These are phyloP conservation scores for Temnothorax unifasciatus DNA, from an alignment of 2,888 invertebrate genomes.

Conservation along the genomic window DNA sequence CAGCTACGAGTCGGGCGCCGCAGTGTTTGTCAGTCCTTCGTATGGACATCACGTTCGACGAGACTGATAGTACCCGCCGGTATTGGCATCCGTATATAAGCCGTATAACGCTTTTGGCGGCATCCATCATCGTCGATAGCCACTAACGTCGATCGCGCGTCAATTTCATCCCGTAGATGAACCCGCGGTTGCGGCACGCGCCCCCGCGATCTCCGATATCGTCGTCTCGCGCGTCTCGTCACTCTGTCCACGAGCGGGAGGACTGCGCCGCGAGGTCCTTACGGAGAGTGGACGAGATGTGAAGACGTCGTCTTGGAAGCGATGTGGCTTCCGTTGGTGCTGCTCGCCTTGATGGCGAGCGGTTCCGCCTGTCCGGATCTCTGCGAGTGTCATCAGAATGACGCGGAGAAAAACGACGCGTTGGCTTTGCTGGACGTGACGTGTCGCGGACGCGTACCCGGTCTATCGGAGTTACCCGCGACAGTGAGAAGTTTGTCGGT, in stretches of 20 bases:
- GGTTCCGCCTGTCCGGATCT: slow-evolving; percentile 82
- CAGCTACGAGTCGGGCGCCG: slow-evolving; percentile 77
- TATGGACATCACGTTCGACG: slow-evolving; percentile 78
- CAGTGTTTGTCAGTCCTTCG: slow-evolving; percentile 83
- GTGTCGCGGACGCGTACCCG: slow-evolving; percentile 72
- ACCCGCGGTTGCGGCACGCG: slow-evolving; percentile 56
- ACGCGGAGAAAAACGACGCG: slow-evolving; percentile 42
- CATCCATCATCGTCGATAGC: slow-evolving; percentile 49
- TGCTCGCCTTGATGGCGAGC: slow-evolving; percentile 84
- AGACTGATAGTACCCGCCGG: slow-evolving; percentile 72
- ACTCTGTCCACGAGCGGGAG: slow-evolving; percentile 16
- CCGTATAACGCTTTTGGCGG: slow-evolving; percentile 64
- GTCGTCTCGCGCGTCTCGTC: slow-evolving; percentile 27
- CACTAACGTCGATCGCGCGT: slow-evolving; percentile 59
- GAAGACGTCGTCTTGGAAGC: slow-evolving; percentile 72
- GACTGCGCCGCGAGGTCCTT: slow-evolving; percentile 47
- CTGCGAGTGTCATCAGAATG: slow-evolving; percentile 79
- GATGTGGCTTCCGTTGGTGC: slow-evolving; percentile 82
- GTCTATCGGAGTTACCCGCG: slow-evolving; percentile 70
- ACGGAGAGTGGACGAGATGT: slow-evolving; percentile 70
- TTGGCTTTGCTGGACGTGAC: slow-evolving; percentile 69
- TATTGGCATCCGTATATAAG: slow-evolving; percentile 64
- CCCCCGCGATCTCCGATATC: slow-evolving; percentile 37
- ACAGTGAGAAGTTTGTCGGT: slow-evolving; percentile 72
- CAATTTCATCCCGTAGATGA: slow-evolving; percentile 68